Evolutionary conservation across 1,140 invertebrate genomes (phyloP).

Genomic region (Alviniconcha marisindica): DNA sequence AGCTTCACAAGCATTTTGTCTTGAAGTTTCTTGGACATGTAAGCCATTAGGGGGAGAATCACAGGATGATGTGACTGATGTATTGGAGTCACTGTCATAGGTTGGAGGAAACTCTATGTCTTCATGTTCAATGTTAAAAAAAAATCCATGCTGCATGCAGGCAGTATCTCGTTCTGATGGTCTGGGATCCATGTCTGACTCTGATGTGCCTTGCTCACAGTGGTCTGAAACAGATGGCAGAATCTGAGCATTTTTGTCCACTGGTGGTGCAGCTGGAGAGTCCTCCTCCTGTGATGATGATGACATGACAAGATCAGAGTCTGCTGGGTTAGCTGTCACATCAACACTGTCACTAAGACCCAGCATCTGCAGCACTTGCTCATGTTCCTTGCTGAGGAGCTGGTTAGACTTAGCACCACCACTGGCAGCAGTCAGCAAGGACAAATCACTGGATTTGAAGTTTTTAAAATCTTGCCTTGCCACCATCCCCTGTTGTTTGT

Average conservation of each 20-base stretch:
- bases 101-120: too few relatives aligned
- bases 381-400: conserved; percentile 4
- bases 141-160: neutral
- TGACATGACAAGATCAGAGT: neutral
- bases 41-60: neutral
- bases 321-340: neutral
- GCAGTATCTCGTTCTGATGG: neutral
- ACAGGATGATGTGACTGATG: neutral
- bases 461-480: too few relatives aligned
- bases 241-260: neutral
- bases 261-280: neutral
- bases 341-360: neutral
- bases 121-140: neutral
- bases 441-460: too few relatives aligned
- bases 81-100: neutral
- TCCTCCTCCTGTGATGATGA: neutral
- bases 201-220: neutral
- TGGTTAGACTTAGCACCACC: too few relatives aligned
- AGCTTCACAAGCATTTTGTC: too few relatives aligned
- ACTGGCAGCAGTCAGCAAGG: too few relatives aligned
- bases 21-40: too few relatives aligned
- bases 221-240: conserved; percentile 3
- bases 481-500: too few relatives aligned
- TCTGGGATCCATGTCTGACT: neutral
- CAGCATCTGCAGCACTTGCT: neutral